Conservation (phyloP, 2,113 vertebrate species). For the Hemichromis elongatus region DNA sequence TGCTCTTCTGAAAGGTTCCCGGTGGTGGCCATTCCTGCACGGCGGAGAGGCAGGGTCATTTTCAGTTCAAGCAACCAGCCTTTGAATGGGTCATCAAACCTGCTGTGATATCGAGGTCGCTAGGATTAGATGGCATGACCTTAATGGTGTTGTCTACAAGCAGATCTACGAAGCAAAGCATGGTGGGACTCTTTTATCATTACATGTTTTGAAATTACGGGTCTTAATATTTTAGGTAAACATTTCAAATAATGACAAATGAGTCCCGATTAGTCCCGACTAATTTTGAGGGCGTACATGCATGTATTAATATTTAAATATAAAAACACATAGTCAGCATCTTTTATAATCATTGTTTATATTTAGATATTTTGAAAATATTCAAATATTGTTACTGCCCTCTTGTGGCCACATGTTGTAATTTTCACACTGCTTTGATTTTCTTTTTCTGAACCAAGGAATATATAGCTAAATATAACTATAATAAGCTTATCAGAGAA, state of each 20-base stretch:
- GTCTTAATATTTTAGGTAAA: background rate
- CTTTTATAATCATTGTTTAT: background rate
- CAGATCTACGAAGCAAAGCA: background rate
- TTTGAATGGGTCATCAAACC: conserved; percentile 51
- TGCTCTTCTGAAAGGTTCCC: conserved; percentile 76
- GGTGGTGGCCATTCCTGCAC: conserved; percentile 70
- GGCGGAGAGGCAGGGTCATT: conserved; percentile 68
- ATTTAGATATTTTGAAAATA: background rate
- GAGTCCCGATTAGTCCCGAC: background rate
- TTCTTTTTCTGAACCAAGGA: background rate
- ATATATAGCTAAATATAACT: background rate
- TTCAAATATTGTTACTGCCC: background rate
- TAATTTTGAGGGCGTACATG: background rate
- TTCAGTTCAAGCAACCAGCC: conserved; percentile 43
- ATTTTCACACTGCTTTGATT: background rate
- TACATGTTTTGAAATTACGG: background rate
- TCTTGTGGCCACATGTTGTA: background rate
- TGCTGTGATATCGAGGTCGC: conserved; percentile 54
- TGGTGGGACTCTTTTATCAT: background rate
- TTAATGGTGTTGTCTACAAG: conserved; percentile 4
- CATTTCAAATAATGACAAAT: background rate
- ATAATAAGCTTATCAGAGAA: background rate
- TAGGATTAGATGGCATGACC: conserved; percentile 23
- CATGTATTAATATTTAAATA: background rate
- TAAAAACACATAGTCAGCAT: background rate